Base-by-base conservation (phyloP, 2,888 invertebrate species). In the Drosophila nr. perissopoda region DNA sequence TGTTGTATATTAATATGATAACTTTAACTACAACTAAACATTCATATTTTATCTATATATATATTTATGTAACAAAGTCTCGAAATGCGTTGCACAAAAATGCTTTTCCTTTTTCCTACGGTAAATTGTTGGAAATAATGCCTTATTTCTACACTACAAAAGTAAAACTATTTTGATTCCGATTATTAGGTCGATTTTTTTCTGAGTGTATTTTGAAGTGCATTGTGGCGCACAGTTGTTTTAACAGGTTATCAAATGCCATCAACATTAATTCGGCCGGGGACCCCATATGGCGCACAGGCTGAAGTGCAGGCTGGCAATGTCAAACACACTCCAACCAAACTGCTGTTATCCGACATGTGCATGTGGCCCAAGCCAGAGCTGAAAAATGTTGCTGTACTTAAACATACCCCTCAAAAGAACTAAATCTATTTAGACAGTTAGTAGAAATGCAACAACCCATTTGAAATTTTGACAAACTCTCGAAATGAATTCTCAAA, bases 251-350 rank as follows among this genome's bases (percentile, higher is more conserved):
- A 31, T n/a, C 49, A 27, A 27, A 27, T 49, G 27, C 49, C 49
- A 49, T 49, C 27, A 49, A 10, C 49, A 25, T 27, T 49, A 18
- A 49, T 42, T 36, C 25, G 8, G 21, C 53, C 61, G 56, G 46
- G 76, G 88, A 88, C 85, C 85, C 85, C 85, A 87, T 87, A 85
- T 85, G 84, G 85, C 66, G 86, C 64, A 65, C 70, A 76, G 75
- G 63, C 65, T 65, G 70, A 72, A 80, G 76, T 74, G 74, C 38
- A 16, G 46, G 46, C 71, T 59, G 58, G 46, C 68, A 52, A 71
- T 82, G 81, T 79, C 72, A 84, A 84, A 85, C 77, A 70, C 67
- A 78, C 64, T 64, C 46, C 34, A 25, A 69, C 74, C 63, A 61
- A 67, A 64, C 52, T 63, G 42, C 27, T 40, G 25, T 42, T 53